Base-by-base conservation (phyloP, 1,140 invertebrate genomes). In the Matsumurasca onukii region DNA sequence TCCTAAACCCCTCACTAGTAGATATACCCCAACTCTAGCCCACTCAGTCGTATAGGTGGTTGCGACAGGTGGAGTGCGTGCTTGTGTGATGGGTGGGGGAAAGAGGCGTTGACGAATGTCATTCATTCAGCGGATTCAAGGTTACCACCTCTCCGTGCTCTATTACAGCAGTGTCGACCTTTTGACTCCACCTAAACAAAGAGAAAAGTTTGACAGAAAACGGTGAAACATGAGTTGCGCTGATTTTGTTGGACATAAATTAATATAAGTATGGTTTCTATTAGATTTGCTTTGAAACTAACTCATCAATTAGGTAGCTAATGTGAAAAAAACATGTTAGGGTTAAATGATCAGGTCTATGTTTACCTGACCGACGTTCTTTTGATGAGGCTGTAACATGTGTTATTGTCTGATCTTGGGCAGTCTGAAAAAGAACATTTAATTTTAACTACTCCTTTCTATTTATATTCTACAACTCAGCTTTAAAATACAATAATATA, bases 61-160 rank as follows among this genome's bases (percentile, higher is more conserved):
- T 59, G 22, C 55, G 2, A n/a, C 55, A 13, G 3, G 55, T 24
- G 5, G 9, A 5, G 25, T 5, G 15, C 15, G 22, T 12, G 25
- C 13, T 5, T 2, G 9, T 25, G 55, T 13, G 15, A 9, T 12
- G 55, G 34, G 34, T 9, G 34, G 34, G 5, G 34, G 17, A 17
- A 17, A 17, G 5, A 5, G 17, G 34, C 17, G 5, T 17, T 9
- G 5, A 5, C 34, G 5, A 17, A 5, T 17, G 5, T 39, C 34
- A 39, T 9, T 17, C 34, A 5, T 39, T 17, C 30, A 65, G 34
- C 5, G 25, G 31, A 15, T 39, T 65, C 24, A 65, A 25, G 5
- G 62, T 9, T n/a, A 65, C 25, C 34, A 65, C 62, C 31, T 65
- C 62, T 20, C 62, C 62, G 13, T 65, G 62, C 17, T 65, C 62